phyloP scores from a whole-genome alignment of 2,113 vertebrate species.

The Lipophrys pholis region DNA sequence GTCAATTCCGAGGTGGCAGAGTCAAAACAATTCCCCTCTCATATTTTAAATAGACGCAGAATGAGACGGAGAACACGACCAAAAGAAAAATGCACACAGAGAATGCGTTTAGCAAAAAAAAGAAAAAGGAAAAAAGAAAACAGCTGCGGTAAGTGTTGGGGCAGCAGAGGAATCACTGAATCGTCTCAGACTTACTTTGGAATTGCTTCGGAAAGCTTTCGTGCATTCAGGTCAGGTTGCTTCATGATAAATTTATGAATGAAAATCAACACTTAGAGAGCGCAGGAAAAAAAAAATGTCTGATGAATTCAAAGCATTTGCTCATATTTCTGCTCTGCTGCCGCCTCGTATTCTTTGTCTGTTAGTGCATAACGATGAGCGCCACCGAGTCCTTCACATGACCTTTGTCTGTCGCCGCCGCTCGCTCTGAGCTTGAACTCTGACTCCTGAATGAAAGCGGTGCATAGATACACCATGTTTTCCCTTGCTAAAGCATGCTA shows the following conservation, averaged over 20 bases:
- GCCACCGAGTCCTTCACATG: conserved; percentile 35
- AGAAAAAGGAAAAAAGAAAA: conserved; percentile 33
- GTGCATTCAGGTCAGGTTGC: conserved; percentile 45
- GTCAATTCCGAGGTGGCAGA: conserved; percentile 10
- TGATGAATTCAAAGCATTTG: conserved; percentile 41
- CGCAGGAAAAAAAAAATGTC: conserved; percentile 20
- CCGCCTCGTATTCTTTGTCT: conserved; percentile 7
- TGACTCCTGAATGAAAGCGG: not conserved
- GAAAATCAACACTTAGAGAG: conserved; percentile 41
- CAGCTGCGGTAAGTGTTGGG: conserved; percentile 8
- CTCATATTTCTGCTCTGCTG: conserved; percentile 2
- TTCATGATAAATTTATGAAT: conserved; percentile 64
- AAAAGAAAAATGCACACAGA: not conserved
- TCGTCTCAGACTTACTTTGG: conserved; percentile 36
- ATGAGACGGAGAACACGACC: not conserved
- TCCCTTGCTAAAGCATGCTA: not conserved
- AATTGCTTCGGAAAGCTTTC: conserved; percentile 9
- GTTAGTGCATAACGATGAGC: conserved; percentile 26
- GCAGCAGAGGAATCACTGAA: not conserved
- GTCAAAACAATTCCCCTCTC: conserved; percentile 31
- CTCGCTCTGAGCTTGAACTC: conserved; percentile 10
- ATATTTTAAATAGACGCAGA: not conserved
- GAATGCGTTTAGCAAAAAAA: conserved; percentile 26
- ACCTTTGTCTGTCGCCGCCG: not conserved
- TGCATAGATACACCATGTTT: not conserved